phyloP scores from a whole-genome alignment of 2,888 invertebrate species.

The Apodemia zela region DNA sequence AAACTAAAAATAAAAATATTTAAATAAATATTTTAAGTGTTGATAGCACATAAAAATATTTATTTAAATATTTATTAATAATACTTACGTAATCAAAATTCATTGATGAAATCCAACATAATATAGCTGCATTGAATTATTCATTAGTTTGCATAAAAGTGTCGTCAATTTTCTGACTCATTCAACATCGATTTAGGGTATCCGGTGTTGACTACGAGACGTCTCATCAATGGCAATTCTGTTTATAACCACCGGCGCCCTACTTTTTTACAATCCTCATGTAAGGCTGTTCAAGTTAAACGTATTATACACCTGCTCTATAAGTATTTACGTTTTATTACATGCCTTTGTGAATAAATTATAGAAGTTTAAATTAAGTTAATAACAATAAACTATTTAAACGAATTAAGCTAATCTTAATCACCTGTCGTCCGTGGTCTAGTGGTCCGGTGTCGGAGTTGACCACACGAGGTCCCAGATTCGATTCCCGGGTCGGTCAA shows the following conservation, averaged over 20 bases:
- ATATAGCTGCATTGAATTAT: background rate
- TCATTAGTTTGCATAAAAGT: conserved; percentile 1
- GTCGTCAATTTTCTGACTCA: conserved; percentile 4
- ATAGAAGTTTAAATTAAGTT: too few relatives aligned
- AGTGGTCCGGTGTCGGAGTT: too few relatives aligned
- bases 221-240: conserved; percentile 21
- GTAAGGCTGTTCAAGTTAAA: conserved; percentile 42
- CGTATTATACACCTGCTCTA: conserved; percentile 40
- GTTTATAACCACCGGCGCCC: conserved; percentile 43
- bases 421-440: too few relatives aligned
- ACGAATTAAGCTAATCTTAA: too few relatives aligned
- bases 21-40: too few relatives aligned
- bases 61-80: too few relatives aligned
- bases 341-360: conserved; percentile 21
- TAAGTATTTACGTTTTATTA: conserved; percentile 42
- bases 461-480: too few relatives aligned
- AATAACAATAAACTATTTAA: too few relatives aligned
- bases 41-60: too few relatives aligned
- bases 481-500: too few relatives aligned
- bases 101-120: background rate
- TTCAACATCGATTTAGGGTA: background rate
- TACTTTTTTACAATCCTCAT: conserved; percentile 67
- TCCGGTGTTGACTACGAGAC: background rate
- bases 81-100: background rate
- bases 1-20: too few relatives aligned